Conservation (phyloP, 1,140 invertebrate species). For the Drosophila repleta region DNA sequence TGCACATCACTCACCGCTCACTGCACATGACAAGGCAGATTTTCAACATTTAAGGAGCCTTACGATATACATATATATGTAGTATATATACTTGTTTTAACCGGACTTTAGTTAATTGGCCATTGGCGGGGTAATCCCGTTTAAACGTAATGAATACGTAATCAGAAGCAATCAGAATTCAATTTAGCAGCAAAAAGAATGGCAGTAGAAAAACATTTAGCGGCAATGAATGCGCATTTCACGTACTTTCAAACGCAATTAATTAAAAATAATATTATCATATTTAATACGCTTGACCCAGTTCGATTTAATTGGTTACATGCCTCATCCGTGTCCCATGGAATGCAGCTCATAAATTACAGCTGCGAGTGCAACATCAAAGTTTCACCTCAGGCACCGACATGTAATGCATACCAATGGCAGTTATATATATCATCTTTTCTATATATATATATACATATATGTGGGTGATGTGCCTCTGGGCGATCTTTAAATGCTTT, state of each 20-base stretch:
- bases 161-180: conserved; percentile 32
- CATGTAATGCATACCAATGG: not conserved
- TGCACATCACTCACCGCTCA: conserved; percentile 66
- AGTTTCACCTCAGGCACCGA: not conserved
- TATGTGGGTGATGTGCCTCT: not conserved
- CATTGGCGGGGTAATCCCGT: conserved; percentile 34
- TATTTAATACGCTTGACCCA: conserved; percentile 36
- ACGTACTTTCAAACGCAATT: conserved; percentile 9
- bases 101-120: conserved; percentile 32
- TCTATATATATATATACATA: not conserved
- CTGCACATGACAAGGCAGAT: conserved; percentile 72
- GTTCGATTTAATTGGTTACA: conserved; percentile 21
- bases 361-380: conserved; percentile 6
- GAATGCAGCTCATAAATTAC: conserved; percentile 20
- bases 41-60: conserved; percentile 30
- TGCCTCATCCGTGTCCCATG: not conserved
- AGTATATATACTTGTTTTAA: not conserved
- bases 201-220: not conserved
- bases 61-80: not conserved
- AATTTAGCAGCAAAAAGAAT: conserved; percentile 9
- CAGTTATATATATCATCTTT: not conserved
- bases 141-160: conserved; percentile 32
- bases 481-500: conserved; percentile 11
- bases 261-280: conserved; percentile 38
- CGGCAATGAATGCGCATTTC: conserved; percentile 9